A percentile compares a stretch with the other conserved stretches of the same genome.
Conservation (phyloP, 1,140 invertebrate species). For the Drosophila athabasca region DNA sequence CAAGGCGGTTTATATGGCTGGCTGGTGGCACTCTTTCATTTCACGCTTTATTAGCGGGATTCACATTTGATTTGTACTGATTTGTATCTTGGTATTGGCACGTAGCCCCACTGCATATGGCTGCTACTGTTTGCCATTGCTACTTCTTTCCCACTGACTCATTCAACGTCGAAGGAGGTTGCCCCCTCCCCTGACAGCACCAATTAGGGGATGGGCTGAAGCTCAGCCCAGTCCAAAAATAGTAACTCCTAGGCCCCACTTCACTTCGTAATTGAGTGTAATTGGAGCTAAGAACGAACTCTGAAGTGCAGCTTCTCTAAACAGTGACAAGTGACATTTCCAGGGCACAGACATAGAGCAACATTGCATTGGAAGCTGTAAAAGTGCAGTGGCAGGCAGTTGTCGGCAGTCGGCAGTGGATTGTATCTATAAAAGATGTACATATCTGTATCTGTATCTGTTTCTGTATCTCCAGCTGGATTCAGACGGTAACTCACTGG, state of each 20-base stretch:
- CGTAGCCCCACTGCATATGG: no score
- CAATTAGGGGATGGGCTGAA: conserved; percentile 15
- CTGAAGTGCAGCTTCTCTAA: conserved; percentile 34
- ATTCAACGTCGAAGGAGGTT: background rate
- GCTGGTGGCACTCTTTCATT: background rate
- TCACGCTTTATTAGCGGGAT: background rate
- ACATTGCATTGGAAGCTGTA: conserved; percentile 55
- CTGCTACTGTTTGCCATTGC: conserved; percentile 1
- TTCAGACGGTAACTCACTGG: background rate
- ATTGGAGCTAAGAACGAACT: conserved; percentile 56
- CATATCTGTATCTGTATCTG: conserved; percentile 15
- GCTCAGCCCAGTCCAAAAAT: conserved; percentile 7
- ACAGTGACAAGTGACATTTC: conserved; percentile 49
- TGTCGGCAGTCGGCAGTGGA: conserved; percentile 7
- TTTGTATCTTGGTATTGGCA: no score
- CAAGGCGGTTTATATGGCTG: conserved; percentile 24
- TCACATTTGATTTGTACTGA: background rate
- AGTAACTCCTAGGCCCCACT: conserved; percentile 15
- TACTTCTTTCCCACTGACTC: conserved; percentile 11
- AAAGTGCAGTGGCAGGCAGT: conserved; percentile 50
- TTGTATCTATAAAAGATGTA: conserved; percentile 22
- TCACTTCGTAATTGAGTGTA: conserved; percentile 59
- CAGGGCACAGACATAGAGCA: conserved; percentile 7
- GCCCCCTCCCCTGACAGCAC: background rate
- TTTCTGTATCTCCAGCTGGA: conserved; percentile 22